These are phyloP conservation scores for Exocentrus adspersus DNA, from an alignment of 2,888 invertebrate genomes.

Conservation along the genomic window DNA sequence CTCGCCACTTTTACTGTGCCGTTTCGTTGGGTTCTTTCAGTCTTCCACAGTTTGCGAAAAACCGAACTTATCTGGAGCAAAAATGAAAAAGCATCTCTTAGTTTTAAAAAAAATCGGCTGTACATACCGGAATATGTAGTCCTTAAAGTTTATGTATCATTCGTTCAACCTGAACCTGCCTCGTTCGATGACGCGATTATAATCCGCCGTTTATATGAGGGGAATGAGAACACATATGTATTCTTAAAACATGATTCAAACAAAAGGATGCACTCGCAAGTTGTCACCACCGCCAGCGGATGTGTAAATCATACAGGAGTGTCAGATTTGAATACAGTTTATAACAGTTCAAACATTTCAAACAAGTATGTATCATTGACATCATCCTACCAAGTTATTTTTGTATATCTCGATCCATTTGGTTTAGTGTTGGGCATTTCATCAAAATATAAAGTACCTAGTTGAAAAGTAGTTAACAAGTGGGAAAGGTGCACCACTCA, in stretches of 20 bases:
- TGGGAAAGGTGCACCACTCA: no score
- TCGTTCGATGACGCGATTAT: background rate
- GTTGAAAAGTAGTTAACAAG: no score
- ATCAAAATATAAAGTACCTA: background rate
- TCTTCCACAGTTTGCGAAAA: no score
- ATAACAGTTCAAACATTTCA: background rate
- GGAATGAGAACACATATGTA: background rate
- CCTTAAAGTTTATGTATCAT: no score
- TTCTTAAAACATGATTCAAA: slow-evolving; percentile 13
- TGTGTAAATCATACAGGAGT: slow-evolving; percentile 14
- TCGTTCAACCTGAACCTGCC: no score
- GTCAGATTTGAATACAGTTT: slow-evolving; percentile 10
- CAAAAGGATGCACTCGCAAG: slow-evolving; percentile 5
- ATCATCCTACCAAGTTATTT: background rate
- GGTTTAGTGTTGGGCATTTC: background rate
- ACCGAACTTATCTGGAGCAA: no score
- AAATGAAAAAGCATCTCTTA: no score
- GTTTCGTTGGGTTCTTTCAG: no score
- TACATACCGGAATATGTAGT: no score
- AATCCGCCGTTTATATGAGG: background rate
- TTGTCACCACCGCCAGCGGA: slow-evolving; percentile 2
- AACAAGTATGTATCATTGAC: background rate
- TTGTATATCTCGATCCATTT: background rate
- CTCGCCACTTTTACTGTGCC: no score
- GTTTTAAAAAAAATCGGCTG: no score